Evolutionary conservation across 2,797 vertebrate species (phyloP).

Genomic region (Myotis vivesi): DNA sequence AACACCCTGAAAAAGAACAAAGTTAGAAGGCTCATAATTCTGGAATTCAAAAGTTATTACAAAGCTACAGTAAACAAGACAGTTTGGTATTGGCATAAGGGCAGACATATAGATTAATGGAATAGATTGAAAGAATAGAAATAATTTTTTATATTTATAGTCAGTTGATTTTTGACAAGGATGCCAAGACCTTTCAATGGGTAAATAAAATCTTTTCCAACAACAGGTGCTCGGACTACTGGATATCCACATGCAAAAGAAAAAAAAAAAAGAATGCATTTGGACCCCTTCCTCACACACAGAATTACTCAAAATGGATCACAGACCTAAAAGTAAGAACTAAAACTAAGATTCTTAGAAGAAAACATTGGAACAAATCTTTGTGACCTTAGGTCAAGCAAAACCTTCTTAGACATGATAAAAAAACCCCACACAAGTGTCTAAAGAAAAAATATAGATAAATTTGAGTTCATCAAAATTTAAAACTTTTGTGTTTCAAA

Average conservation of each 20-base stretch:
- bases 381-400: neutral
- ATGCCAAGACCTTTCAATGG: neutral
- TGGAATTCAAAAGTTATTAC: neutral
- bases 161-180: neutral
- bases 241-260: neutral
- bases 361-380: neutral
- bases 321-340: neutral
- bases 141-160: neutral
- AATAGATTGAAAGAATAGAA: neutral
- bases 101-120: neutral
- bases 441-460: neutral
- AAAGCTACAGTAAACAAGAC: neutral
- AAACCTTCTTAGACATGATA: neutral
- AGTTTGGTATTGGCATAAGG: neutral
- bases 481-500: neutral
- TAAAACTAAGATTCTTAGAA: neutral
- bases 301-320: neutral
- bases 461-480: constrained; percentile 1
- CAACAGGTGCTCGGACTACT: neutral
- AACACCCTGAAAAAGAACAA: neutral
- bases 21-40: neutral
- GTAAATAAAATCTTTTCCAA: neutral
- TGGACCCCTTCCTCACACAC: neutral
- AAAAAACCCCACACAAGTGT: neutral
- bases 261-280: neutral